Percentiles rank a stretch among this genome's conserved stretches.
Conservation (phyloP, 2,888 invertebrate species). For the Bombylius discolor region DNA sequence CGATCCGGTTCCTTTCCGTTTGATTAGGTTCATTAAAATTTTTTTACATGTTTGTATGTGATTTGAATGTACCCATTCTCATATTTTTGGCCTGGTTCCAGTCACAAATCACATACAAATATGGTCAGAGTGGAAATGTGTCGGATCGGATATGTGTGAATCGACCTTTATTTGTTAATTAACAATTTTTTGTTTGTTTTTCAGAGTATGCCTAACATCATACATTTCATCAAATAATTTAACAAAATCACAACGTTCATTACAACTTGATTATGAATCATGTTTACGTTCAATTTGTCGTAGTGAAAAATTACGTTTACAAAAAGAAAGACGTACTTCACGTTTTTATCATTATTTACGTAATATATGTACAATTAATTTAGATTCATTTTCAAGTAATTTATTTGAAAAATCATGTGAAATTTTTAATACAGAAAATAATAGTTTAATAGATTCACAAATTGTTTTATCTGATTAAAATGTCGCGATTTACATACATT, state of each 20-base stretch:
- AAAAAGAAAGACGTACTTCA: slow-evolving; percentile 49
- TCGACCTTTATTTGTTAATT: not conserved
- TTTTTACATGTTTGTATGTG: too few species aligned
- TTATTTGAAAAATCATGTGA: slow-evolving; percentile 40
- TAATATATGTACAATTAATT: slow-evolving; percentile 35
- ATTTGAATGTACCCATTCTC: too few species aligned
- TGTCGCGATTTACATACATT: too few species aligned
- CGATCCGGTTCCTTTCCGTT: too few species aligned
- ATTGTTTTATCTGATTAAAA: too few species aligned
- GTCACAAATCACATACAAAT: too few species aligned
- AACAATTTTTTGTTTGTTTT: not conserved
- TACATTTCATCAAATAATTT: not conserved
- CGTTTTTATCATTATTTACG: slow-evolving; percentile 70
- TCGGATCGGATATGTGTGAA: not conserved
- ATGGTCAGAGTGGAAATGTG: not conserved
- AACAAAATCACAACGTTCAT: slow-evolving; percentile 31
- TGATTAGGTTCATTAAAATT: too few species aligned
- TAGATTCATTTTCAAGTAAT: slow-evolving; percentile 40
- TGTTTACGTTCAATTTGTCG: slow-evolving; percentile 54
- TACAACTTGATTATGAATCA: slow-evolving; percentile 57
- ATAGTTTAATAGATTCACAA: too few species aligned
- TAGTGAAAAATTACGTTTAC: slow-evolving; percentile 47
- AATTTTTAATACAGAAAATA: slow-evolving; percentile 23
- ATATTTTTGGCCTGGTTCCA: too few species aligned
- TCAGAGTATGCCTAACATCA: not conserved